Conservation (phyloP, 1,140 invertebrate species). For the Asbolus verrucosus region DNA sequence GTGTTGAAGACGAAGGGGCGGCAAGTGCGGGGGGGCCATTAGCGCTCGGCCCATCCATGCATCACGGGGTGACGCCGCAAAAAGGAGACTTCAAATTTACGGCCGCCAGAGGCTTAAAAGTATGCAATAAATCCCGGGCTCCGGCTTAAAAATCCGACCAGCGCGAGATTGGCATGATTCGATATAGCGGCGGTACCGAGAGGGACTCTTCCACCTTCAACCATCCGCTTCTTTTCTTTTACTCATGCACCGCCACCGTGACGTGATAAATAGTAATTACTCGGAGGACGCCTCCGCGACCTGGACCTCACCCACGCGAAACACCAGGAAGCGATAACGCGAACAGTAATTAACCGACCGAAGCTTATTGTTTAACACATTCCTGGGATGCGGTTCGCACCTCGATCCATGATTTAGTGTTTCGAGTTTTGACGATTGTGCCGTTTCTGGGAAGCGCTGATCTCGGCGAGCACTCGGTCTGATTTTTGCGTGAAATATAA, state of each 20-base stretch:
- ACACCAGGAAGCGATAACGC: slow-evolving; percentile 39
- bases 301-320: slow-evolving; percentile 40
- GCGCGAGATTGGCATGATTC: slow-evolving; percentile 56
- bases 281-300: slow-evolving; percentile 36
- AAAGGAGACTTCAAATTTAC: slow-evolving; percentile 58
- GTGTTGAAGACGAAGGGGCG: slow-evolving; percentile 37
- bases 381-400: slow-evolving; percentile 1
- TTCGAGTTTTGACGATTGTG: too few relatives aligned
- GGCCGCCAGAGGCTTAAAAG: slow-evolving; percentile 59
- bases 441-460: too few relatives aligned
- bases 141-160: slow-evolving; percentile 58
- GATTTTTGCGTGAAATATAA: slow-evolving; percentile 31
- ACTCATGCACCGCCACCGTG: slow-evolving; percentile 19
- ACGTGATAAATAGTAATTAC: slow-evolving; percentile 36
- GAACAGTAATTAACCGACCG: slow-evolving; percentile 18
- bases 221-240: slow-evolving; percentile 24
- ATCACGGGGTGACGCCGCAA: slow-evolving; percentile 56
- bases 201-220: slow-evolving; percentile 28
- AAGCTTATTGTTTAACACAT: slow-evolving; percentile 28
- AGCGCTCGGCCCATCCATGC: slow-evolving; percentile 54
- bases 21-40: slow-evolving; percentile 47
- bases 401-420: too few relatives aligned
- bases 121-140: slow-evolving; percentile 59
- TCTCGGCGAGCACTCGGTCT: not conserved
- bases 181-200: slow-evolving; percentile 47